A percentile compares a stretch with the other conserved stretches of the same genome.
phyloP scores from a whole-genome alignment of 2,888 invertebrate species.

The Tribolium freemani region DNA sequence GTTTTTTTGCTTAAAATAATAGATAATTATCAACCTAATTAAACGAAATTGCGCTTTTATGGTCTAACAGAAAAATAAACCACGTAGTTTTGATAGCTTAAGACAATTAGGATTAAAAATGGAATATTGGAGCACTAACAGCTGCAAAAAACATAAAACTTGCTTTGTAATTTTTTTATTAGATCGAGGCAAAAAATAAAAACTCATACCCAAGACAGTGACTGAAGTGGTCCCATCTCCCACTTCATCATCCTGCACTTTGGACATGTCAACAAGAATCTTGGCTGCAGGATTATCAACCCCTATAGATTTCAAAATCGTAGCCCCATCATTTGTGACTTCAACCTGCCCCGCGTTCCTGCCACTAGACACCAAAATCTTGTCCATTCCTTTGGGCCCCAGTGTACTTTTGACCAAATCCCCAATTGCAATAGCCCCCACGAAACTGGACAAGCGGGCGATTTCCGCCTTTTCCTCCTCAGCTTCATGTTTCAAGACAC shows the following conservation, averaged over 20 bases:
- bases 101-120: too few species aligned
- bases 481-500: slow-evolving; percentile 95
- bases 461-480: slow-evolving; percentile 98
- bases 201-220: slow-evolving; percentile 86
- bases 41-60: too few species aligned
- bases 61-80: too few species aligned
- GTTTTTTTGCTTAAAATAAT: too few species aligned
- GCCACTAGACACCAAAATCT: slow-evolving; percentile 86
- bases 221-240: slow-evolving; percentile 99
- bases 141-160: too few species aligned
- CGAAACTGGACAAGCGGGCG: slow-evolving; percentile 97
- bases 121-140: too few species aligned
- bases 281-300: slow-evolving; percentile 99
- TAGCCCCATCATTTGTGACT: slow-evolving; percentile 99
- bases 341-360: slow-evolving; percentile 88
- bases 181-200: too few species aligned
- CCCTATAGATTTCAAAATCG: slow-evolving; percentile 95
- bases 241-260: slow-evolving; percentile 99
- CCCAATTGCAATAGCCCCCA: slow-evolving; percentile 98
- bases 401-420: slow-evolving; percentile 98
- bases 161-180: too few species aligned
- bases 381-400: slow-evolving; percentile 99
- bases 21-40: too few species aligned
- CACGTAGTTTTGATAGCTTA: too few species aligned
- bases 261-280: slow-evolving; percentile 98